Evolutionary conservation across 2,113 vertebrate genomes (phyloP), one percentile per base, ranked within the genome.

Genomic region (Mobula birostris): DNA sequence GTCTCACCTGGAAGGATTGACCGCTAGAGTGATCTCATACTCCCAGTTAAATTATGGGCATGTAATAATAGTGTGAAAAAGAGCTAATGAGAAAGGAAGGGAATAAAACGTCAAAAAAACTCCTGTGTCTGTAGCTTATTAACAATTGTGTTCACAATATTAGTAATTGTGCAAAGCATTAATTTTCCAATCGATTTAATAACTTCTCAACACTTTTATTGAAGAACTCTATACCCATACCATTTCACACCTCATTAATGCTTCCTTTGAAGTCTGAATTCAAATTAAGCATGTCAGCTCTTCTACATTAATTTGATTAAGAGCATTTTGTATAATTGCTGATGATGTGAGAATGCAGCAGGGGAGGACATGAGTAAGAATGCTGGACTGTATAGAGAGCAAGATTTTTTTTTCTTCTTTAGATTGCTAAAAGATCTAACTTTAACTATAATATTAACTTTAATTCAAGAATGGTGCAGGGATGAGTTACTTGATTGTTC

Each of bases 221-320:
- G 91, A 93, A 93, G 36, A 74, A 74, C 36, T 76, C 68, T 8
- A 66, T 63, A 90, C 85, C 32, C 63, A 19, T 56, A 93, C 91
- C 90, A 48, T 92, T 92, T 92, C n/a, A 72, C 21, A 74, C 8
- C 70, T 93, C 91, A 93, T 93, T 93, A 56, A 24, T 56, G 19
- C 7, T 27, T 17, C n/a, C 91, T 93, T 93, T 93, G 91, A 93
- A 93, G 91, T 27, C 63, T 12, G 91, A 74, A 40, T 74, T 74
- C 36, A 74, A 74, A 93, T 90, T 93, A 93, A 56, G 91, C 36
- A 76, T 29, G 24, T 93, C 70, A 93, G 91, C 17, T 40, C 17
- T 74, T 93, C 40, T 40, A 29, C 36, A 76, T 76, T 76, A 40
- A 48, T 74, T 56, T 40, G 15, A 72, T 27, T 17, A 93, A 93